Evolutionary conservation across 2,113 vertebrate genomes (phyloP), one percentile per base, ranked within the genome.

Genomic region (Hypocryptadius cinnamomeus): DNA sequence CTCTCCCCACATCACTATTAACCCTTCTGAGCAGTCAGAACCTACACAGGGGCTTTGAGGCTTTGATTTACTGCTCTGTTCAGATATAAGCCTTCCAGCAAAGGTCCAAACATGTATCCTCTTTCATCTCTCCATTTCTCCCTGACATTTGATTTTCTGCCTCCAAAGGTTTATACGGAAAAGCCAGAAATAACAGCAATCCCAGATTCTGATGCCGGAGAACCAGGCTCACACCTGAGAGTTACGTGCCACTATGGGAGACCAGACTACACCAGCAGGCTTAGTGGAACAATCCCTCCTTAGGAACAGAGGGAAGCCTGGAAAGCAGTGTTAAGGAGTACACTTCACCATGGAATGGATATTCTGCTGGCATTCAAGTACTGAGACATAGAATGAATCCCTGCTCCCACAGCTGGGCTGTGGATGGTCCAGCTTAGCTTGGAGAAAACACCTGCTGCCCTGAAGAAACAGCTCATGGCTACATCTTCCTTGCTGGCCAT

Each of bases 1-100:
- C 23, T 15, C 15, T 73, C 8, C 8, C 4, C 19, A n/a, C 10
- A 16, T 13, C 1, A 0, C 40, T 39, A 2, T 71, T 44, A 56
- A 72, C 17, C 17, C 25, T 79, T 83, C 15, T 10, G 76, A 69
- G 37, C n/a, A 48, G 22, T 24, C 79, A 70, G 35, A 80, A 63
- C 37, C 37, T 13, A 13, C 11, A 8, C 1, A 25, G 7, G 28
- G 13, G 5, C 24, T 56, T 24, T 47, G 20, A 30, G n/a, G 37
- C 57, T 85, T 83, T 69, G 37, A 33, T 45, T 83, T 73, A 24
- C 35, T 64, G 18, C 33, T 77, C 11, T n/a, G 33, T 30, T 66
- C 59, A 66, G 50, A 45, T 4, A 44, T 2, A 54, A 70, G 7
- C 31, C 6, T 31, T n/a, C 50, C 42, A 42, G 60, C 27, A 63